Percentiles rank a stretch among this genome's conserved stretches.
phyloP scores from a whole-genome alignment of 1,140 invertebrate genomes.

The Caenorhabditis briggsae region DNA sequence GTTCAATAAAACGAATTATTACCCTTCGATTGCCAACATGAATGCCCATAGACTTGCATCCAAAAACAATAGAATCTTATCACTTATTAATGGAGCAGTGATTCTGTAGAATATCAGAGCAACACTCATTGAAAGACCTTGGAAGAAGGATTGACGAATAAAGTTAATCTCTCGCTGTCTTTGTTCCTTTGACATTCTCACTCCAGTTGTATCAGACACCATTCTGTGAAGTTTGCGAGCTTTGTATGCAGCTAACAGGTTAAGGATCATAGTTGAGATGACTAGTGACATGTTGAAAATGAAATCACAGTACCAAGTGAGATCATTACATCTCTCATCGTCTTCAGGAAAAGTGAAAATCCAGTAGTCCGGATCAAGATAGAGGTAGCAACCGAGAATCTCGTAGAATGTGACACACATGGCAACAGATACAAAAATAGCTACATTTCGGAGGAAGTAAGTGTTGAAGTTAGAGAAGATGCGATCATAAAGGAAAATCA shows the following conservation, averaged over 20 bases:
- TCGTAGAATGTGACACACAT: slow-evolving; percentile 45
- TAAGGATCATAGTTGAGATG: background rate
- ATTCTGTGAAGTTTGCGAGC: slow-evolving; percentile 31
- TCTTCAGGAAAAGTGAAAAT: background rate
- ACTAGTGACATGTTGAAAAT: slow-evolving; percentile 14
- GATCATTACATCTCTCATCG: background rate
- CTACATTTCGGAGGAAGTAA: slow-evolving; percentile 11
- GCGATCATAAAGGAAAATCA: slow-evolving; percentile 13
- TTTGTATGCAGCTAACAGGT: slow-evolving; percentile 19
- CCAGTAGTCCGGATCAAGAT: slow-evolving; percentile 10
- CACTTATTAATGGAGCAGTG: background rate
- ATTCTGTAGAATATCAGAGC: slow-evolving; percentile 16
- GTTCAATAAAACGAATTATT: background rate
- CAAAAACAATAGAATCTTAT: slow-evolving; percentile 23
- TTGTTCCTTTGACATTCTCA: slow-evolving; percentile 8
- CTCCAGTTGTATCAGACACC: slow-evolving; percentile 8
- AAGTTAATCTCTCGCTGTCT: slow-evolving; percentile 12
- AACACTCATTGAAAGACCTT: slow-evolving; percentile 40
- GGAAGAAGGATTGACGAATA: slow-evolving; percentile 35
- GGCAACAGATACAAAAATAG: background rate
- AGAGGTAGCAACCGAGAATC: background rate
- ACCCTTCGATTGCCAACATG: slow-evolving; percentile 45
- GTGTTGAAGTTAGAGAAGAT: slow-evolving; percentile 37
- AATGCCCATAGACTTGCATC: slow-evolving; percentile 45
- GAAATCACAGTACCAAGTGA: slow-evolving; percentile 33